phyloP scores from a whole-genome alignment of 1,140 invertebrate genomes.

The Drosophila ironensis region DNA sequence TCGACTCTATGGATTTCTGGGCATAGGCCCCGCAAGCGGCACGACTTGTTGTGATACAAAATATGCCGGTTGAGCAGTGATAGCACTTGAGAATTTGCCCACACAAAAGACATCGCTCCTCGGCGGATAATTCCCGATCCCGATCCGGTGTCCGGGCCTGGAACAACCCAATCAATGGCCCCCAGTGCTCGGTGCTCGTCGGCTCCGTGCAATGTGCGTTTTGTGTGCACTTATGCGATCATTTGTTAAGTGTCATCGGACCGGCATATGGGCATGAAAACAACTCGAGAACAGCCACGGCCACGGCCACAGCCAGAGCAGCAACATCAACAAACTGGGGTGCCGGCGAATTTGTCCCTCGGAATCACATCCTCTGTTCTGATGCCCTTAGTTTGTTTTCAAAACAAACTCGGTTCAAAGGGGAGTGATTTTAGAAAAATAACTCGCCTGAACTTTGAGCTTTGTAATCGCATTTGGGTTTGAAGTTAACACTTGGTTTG shows the following conservation, averaged over 20 bases:
- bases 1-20: constrained; percentile 3
- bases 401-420: not conserved
- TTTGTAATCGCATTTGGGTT: not conserved
- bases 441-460: not conserved
- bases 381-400: constrained; percentile 17
- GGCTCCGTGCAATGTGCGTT: constrained; percentile 60
- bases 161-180: constrained; percentile 73
- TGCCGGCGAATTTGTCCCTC: not conserved
- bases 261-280: constrained; percentile 75
- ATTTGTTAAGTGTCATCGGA: constrained; percentile 81
- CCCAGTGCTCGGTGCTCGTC: constrained; percentile 6
- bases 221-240: constrained; percentile 81
- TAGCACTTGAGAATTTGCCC: constrained; percentile 76
- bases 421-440: not conserved
- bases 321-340: constrained; percentile 39
- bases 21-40: constrained; percentile 25
- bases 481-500: no score
- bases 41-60: constrained; percentile 79
- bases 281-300: constrained; percentile 52
- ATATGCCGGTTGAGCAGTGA: constrained; percentile 77
- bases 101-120: constrained; percentile 59
- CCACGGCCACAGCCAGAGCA: constrained; percentile 8
- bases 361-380: not conserved
- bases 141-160: constrained; percentile 4
- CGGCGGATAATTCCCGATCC: not conserved